Evolutionary conservation across 2,797 vertebrate species (phyloP).

Genomic region (Knipowitschia caucasica): DNA sequence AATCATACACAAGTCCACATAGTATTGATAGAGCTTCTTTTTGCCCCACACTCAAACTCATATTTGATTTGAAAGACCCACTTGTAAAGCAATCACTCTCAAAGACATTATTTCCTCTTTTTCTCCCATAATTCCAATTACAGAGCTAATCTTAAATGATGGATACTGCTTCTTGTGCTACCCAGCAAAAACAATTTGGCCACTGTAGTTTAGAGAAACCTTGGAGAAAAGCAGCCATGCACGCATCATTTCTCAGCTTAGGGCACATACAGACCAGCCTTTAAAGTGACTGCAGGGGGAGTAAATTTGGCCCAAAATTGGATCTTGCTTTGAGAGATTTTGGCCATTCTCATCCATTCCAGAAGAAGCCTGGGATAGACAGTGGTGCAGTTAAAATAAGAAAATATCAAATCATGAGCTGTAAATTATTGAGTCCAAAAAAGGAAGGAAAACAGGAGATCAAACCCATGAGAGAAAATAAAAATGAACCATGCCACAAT

Average conservation of each 20-base stretch:
- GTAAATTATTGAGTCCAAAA: constrained; percentile 11
- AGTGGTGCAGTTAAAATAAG: constrained; percentile 15
- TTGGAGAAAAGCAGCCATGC: constrained; percentile 44
- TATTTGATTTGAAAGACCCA: constrained; percentile 59
- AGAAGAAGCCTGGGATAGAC: background rate
- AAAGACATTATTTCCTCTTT: constrained; percentile 65
- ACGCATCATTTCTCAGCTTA: constrained; percentile 62
- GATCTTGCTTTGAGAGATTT: constrained; percentile 33
- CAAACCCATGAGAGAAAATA: constrained; percentile 38
- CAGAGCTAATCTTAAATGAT: constrained; percentile 68
- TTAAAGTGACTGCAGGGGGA: constrained; percentile 62
- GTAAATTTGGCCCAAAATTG: constrained; percentile 62
- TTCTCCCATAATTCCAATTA: constrained; percentile 69
- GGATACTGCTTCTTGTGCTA: constrained; percentile 54
- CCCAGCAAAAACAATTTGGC: constrained; percentile 60
- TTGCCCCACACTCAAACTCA: constrained; percentile 41
- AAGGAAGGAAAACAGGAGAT: constrained; percentile 27
- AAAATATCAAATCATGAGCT: constrained; percentile 19
- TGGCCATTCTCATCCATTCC: constrained; percentile 20
- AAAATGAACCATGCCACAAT: constrained; percentile 61
- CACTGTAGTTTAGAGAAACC: constrained; percentile 58
- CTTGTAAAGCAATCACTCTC: constrained; percentile 65
- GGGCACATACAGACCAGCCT: constrained; percentile 44
- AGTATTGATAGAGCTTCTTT: background rate
- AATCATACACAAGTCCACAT: too few relatives aligned